A percentile compares a stretch with the other conserved stretches of the same genome.
These are phyloP conservation scores for Melanotaenia duboulayi DNA, from an alignment of 2,113 vertebrate species.

Conservation along the genomic window DNA sequence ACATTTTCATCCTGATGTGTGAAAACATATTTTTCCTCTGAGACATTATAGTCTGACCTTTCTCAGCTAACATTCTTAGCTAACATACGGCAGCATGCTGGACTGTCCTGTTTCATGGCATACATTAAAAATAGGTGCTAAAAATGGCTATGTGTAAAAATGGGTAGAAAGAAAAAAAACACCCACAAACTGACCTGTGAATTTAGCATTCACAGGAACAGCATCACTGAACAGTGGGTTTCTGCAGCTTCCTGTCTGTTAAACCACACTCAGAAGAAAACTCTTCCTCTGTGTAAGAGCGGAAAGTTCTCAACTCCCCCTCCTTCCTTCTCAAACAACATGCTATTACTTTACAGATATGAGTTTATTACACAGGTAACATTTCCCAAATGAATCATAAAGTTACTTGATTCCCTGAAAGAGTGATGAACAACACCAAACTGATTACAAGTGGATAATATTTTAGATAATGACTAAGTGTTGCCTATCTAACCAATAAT, in stretches of 20 bases:
- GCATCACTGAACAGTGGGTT: constrained; percentile 80
- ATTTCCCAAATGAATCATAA: constrained; percentile 32
- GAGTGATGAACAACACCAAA: constrained; percentile 18
- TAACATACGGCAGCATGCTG: not conserved
- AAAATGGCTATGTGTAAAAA: constrained; percentile 48
- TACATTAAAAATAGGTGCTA: constrained; percentile 14
- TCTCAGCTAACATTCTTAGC: not conserved
- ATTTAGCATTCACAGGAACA: constrained; percentile 80
- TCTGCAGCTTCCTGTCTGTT: constrained; percentile 88
- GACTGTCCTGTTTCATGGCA: constrained; percentile 27
- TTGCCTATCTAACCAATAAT: rapidly evolving
- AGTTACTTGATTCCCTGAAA: not conserved
- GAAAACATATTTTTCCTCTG: not conserved
- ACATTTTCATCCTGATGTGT: constrained; percentile 14
- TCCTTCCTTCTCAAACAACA: constrained; percentile 67
- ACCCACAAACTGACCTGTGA: constrained; percentile 84
- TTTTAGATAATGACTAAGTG: not conserved
- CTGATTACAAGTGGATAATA: not conserved
- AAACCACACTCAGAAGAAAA: constrained; percentile 83
- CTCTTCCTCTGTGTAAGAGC: constrained; percentile 76
- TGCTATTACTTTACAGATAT: constrained; percentile 33
- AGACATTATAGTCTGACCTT: not conserved
- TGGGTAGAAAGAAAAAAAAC: constrained; percentile 38
- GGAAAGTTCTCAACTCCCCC: constrained; percentile 80
- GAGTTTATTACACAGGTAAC: constrained; percentile 31